A percentile compares a stretch with the other conserved stretches of the same genome.
phyloP scores from a whole-genome alignment of 2,113 vertebrate species.

The Etheostoma cragini region DNA sequence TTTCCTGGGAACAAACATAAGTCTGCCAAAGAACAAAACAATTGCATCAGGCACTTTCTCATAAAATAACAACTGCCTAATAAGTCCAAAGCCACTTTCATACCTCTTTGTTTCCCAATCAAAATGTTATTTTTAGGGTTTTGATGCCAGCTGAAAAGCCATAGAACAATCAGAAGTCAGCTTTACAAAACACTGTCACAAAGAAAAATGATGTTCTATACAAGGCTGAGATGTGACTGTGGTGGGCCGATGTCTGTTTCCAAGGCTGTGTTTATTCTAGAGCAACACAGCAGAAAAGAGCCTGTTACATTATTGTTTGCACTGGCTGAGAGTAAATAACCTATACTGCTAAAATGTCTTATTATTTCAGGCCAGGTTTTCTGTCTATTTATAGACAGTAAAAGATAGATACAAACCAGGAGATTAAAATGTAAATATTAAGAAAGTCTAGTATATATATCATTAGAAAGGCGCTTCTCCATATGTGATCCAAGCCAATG shows the following conservation, averaged over 20 bases:
- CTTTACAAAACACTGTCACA: conserved; percentile 77
- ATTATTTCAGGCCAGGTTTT: conserved; percentile 57
- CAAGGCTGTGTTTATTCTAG: conserved; percentile 77
- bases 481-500: conserved; percentile 22
- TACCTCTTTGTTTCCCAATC: conserved; percentile 59
- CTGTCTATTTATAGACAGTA: conserved; percentile 53
- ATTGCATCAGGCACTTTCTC: conserved; percentile 37
- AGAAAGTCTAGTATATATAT: conserved; percentile 28
- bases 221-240: conserved; percentile 61
- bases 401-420: conserved; percentile 48
- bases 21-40: conserved; percentile 48
- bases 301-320: conserved; percentile 69
- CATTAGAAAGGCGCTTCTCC: conserved; percentile 16
- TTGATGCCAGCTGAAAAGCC: conserved; percentile 59
- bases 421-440: conserved; percentile 55
- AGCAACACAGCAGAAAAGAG: conserved; percentile 66
- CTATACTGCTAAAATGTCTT: conserved; percentile 49
- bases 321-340: conserved; percentile 71
- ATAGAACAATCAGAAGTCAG: conserved; percentile 64
- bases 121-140: conserved; percentile 73
- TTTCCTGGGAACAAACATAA: conserved; percentile 21
- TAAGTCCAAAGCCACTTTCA: conserved; percentile 46
- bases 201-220: conserved; percentile 70
- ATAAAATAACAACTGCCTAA: conserved; percentile 46
- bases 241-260: conserved; percentile 59